A percentile compares a stretch with the other conserved stretches of the same genome.
Evolutionary conservation across 2,888 invertebrate genomes (phyloP).

Genomic region (Euplexia lucipara): DNA sequence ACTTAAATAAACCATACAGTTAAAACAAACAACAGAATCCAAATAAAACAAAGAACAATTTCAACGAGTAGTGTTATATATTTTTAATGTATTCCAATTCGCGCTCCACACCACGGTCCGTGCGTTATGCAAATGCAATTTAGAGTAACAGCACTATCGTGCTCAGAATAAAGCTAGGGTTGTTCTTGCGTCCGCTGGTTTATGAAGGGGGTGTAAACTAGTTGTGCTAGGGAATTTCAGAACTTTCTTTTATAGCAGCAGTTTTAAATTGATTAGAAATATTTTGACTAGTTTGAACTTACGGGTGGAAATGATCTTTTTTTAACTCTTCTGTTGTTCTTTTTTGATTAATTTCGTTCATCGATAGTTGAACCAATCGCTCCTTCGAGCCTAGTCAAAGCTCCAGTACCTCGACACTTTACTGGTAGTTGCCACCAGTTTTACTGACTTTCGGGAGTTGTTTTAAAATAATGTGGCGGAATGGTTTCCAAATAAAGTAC

Average conservation of each 20-base stretch:
- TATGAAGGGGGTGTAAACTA: constrained; percentile 20
- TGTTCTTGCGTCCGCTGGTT: constrained; percentile 13
- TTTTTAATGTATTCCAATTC: constrained; percentile 70
- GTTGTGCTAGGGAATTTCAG: neutral
- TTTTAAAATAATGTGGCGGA: too few relatives aligned
- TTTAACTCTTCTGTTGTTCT: too few relatives aligned
- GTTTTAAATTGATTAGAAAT: neutral
- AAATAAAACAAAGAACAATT: constrained; percentile 42
- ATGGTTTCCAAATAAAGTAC: too few relatives aligned
- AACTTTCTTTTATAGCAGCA: constrained; percentile 10
- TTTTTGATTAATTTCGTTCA: too few relatives aligned
- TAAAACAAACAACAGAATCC: constrained; percentile 6
- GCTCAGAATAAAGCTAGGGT: constrained; percentile 47
- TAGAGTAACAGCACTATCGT: constrained; percentile 78
- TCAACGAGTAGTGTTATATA: constrained; percentile 43
- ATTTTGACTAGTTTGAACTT: neutral
- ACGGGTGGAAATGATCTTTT: too few relatives aligned
- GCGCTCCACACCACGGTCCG: constrained; percentile 63
- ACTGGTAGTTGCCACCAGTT: too few relatives aligned
- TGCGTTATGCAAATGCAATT: constrained; percentile 89
- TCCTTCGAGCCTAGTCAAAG: too few relatives aligned
- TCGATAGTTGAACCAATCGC: too few relatives aligned
- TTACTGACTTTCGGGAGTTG: too few relatives aligned
- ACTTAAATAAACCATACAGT: neutral
- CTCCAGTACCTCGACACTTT: too few relatives aligned